These are phyloP conservation scores for Sycophila sp. DNA, from an alignment of 1,140 invertebrate species.

Conservation along the genomic window DNA sequence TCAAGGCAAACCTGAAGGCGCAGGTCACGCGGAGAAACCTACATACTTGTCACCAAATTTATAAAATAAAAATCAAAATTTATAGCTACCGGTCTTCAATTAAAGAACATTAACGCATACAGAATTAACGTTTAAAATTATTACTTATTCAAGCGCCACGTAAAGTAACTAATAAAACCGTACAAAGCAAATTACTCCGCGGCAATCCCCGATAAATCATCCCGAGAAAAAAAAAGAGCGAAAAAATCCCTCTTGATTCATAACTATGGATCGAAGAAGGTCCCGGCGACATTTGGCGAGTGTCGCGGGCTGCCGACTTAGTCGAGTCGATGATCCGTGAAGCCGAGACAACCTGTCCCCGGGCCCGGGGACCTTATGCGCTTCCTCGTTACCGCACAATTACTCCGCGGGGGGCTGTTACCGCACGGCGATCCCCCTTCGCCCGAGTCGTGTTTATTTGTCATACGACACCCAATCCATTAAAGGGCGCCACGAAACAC, in stretches of 20 bases:
- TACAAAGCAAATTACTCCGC: no score
- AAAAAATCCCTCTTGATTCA: conserved; percentile 24
- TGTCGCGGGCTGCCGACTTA: background rate
- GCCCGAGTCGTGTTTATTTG: conserved; percentile 61
- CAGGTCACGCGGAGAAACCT: no score
- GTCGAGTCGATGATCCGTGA: conserved; percentile 54
- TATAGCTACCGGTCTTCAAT: no score
- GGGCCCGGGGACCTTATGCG: background rate
- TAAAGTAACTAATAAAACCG: no score
- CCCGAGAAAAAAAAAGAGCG: background rate
- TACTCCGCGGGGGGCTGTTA: conserved; percentile 55
- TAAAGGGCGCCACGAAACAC: conserved; percentile 38
- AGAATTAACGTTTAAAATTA: no score
- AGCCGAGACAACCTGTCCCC: conserved; percentile 53
- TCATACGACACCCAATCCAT: conserved; percentile 51
- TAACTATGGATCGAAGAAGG: background rate
- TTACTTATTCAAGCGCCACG: no score
- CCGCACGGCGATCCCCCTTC: conserved; percentile 26
- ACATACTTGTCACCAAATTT: no score
- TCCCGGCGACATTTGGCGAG: conserved; percentile 37
- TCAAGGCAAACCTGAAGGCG: no score
- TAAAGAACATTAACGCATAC: no score
- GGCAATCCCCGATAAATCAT: background rate
- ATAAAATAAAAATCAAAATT: no score
- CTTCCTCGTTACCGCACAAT: conserved; percentile 46